phyloP scores from a whole-genome alignment of 2,888 invertebrate species.

The Phengaris alcon region DNA sequence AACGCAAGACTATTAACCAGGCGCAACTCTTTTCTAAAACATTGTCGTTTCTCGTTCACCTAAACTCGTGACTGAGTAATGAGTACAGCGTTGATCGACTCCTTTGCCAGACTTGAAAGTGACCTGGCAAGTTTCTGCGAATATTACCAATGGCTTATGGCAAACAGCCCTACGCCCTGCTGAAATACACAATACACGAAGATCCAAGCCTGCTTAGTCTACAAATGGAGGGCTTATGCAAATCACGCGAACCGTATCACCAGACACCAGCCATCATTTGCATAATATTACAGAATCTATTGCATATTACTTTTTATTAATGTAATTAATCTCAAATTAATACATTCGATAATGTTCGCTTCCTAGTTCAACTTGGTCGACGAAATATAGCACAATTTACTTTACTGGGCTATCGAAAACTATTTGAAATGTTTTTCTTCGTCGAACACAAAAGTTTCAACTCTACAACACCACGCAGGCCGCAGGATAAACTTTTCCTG shows the following conservation, averaged over 20 bases:
- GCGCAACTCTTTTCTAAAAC: no score
- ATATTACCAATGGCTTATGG: not conserved
- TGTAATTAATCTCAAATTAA: not conserved
- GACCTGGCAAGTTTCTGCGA: not conserved
- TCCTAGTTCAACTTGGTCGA: not conserved
- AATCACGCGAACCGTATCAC: not conserved
- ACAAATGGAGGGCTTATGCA: conserved; percentile 8
- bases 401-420: not conserved
- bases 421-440: not conserved
- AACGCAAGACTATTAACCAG: no score
- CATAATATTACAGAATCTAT: not conserved
- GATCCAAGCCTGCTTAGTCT: not conserved
- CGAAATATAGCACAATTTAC: not conserved
- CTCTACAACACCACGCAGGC: not conserved
- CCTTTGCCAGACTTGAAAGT: not conserved
- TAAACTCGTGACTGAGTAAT: not conserved
- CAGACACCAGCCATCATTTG: not conserved
- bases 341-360: not conserved
- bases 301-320: not conserved
- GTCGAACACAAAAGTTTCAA: not conserved
- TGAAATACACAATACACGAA: not conserved
- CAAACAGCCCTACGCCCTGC: not conserved
- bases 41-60: no score
- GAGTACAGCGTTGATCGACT: not conserved
- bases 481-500: not conserved